Base-by-base conservation (phyloP, 1,140 invertebrate species). In the Formica selysi region DNA sequence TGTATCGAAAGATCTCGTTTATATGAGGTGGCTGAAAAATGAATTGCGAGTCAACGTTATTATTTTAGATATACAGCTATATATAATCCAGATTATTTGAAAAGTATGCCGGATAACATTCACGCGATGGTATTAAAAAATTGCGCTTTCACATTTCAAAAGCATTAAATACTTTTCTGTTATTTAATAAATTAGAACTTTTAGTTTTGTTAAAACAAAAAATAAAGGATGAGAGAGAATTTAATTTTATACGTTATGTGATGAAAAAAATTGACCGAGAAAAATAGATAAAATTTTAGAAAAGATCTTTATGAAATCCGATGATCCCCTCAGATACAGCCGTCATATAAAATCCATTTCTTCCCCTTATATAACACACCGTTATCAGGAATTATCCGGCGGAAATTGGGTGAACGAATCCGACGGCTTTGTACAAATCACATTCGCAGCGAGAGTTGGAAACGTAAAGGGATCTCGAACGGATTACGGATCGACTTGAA, bases 361-460 rank as follows among this genome's bases (percentile, higher is more conserved):
- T 59, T 44, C 11, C n/a, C 11, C 26, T 41, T 22, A n/a, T 36
- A 11, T n/a, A 51, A 19, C 48, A 5, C 62, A 13, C 29, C 61
- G 36, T 81, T 68, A 54, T 67, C 38, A 54, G 51, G 61, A 70
- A 80, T 71, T 87, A 78, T 76, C 48, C 38, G 32, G 29, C 73
- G 84, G 67, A 89, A 89, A 89, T 89, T 83, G 80, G 86, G 61
- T 41, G 73, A 89, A 32, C 78, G 29, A 61, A 70, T 64, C 70
- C 48, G 22, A 38, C 54, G 68, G 70, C 32, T 59, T 36, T 64
- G 48, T 26, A 57, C 32, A 85, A 90, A 90, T 90, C 67, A 59
- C 48, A 70, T 90, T 61, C 73, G 51, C 74, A 68, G n/a, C 36
- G 11, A 70, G 48, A 13, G 19, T 13, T 38, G 41, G 13, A 54